A percentile compares a stretch with the other conserved stretches of the same genome.
These are phyloP conservation scores for Okapia johnstoni DNA, from an alignment of 2,113 vertebrate genomes.

Conservation along the genomic window DNA sequence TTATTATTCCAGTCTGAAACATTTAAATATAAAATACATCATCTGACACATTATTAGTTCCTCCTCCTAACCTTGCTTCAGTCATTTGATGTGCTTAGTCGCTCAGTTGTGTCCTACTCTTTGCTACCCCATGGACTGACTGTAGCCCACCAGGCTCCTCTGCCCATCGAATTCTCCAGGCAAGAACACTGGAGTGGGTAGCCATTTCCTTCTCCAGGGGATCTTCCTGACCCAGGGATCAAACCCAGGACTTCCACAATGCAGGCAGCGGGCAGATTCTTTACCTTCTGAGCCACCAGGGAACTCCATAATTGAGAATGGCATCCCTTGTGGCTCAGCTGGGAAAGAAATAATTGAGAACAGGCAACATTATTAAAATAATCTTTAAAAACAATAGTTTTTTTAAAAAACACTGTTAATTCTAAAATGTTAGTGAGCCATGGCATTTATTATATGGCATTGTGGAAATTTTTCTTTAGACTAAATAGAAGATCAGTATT, in stretches of 20 bases:
- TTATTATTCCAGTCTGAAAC: background rate
- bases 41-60: background rate
- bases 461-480: background rate
- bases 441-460: background rate
- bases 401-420: background rate
- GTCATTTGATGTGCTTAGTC: background rate
- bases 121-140: background rate
- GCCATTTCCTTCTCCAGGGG: background rate
- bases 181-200: background rate
- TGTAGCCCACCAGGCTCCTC: background rate
- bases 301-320: background rate
- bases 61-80: background rate
- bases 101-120: background rate
- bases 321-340: background rate
- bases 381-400: background rate
- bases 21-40: background rate
- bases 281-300: background rate
- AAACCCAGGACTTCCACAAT: background rate
- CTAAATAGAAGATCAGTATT: background rate
- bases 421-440: background rate
- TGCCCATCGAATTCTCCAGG: background rate
- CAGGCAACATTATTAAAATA: background rate
- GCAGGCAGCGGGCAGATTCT: background rate
- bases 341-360: background rate
- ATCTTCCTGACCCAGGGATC: background rate